Percentiles rank a stretch among this genome's conserved stretches.
Conservation (phyloP, 2,113 vertebrate genomes). For the Manacus vitellinus region DNA sequence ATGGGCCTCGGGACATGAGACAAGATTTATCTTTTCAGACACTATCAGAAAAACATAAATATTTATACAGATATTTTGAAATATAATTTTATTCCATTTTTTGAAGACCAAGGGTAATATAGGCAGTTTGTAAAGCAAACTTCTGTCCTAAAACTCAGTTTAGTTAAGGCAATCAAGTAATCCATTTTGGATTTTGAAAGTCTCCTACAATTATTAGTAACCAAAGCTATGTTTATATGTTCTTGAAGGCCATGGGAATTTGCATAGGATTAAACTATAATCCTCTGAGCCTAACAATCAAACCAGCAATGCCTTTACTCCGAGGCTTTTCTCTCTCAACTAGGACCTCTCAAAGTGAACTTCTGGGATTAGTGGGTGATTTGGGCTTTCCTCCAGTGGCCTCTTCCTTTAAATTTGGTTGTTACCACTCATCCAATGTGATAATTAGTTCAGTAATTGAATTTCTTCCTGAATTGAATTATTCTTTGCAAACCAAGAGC, state of each 20-base stretch:
- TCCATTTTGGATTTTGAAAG: slow-evolving; percentile 2
- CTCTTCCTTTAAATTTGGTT: slow-evolving; percentile 15
- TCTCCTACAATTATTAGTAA: slow-evolving; percentile 8
- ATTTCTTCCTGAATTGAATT: slow-evolving; percentile 58
- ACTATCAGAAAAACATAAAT: background rate
- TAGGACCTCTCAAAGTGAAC: background rate
- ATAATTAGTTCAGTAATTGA: slow-evolving; percentile 73
- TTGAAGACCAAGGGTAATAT: slow-evolving; percentile 20
- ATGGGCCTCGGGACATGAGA: background rate
- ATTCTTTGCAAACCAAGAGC: background rate
- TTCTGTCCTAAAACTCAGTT: background rate
- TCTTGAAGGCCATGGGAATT: background rate
- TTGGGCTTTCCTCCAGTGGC: slow-evolving; percentile 18
- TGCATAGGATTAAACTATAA: background rate
- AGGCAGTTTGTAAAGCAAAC: background rate
- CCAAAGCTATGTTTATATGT: background rate
- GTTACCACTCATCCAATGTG: slow-evolving; percentile 43
- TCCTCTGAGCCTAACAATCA: background rate
- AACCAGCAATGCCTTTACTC: background rate
- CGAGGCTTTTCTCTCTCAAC: background rate
- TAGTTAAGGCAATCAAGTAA: slow-evolving; percentile 2
- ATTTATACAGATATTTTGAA: background rate
- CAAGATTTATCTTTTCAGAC: slow-evolving; percentile 12
- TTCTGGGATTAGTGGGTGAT: background rate
- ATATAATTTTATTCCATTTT: background rate